Conservation (phyloP, 2,888 invertebrate genomes). For the Exephanes ischioxanthus region DNA sequence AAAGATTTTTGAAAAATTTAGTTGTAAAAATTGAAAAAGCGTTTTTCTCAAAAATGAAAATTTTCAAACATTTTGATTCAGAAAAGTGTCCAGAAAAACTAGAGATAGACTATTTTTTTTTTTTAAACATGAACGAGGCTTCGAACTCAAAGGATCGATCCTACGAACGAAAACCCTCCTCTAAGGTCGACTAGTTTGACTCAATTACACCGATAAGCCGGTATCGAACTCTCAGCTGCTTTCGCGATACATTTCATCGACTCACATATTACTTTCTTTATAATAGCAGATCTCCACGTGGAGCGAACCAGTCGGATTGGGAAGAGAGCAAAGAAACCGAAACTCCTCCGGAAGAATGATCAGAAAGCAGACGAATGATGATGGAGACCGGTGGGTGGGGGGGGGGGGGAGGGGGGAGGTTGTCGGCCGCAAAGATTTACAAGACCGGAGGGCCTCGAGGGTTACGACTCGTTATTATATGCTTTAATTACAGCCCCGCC, state of each 20-base stretch:
- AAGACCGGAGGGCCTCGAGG: conserved; percentile 81
- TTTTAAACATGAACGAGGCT: no score
- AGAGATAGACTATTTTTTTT: no score
- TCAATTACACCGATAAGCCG: neutral
- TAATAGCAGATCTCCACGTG: conserved; percentile 62
- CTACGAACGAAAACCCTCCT: no score
- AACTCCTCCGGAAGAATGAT: conserved; percentile 37
- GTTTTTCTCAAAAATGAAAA: no score
- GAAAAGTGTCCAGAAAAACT: no score
- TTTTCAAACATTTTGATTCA: no score
- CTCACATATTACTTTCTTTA: conserved; percentile 3
- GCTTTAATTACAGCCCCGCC: conserved; percentile 83
- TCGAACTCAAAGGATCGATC: no score
- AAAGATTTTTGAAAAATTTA: no score
- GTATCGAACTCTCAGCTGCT: neutral
- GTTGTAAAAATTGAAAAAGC: no score
- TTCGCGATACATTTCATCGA: conserved; percentile 5
- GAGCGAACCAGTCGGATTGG: conserved; percentile 60
- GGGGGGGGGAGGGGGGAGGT: conserved; percentile 70
- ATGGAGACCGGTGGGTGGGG: conserved; percentile 44
- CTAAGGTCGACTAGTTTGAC: no score
- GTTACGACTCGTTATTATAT: conserved; percentile 83
- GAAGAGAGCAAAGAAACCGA: conserved; percentile 32
- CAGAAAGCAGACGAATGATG: conserved; percentile 56
- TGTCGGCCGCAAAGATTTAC: conserved; percentile 81